A percentile compares a stretch with the other conserved stretches of the same genome.
Evolutionary conservation across 2,888 invertebrate genomes (phyloP).

Genomic region (Phlogophora meticulosa): DNA sequence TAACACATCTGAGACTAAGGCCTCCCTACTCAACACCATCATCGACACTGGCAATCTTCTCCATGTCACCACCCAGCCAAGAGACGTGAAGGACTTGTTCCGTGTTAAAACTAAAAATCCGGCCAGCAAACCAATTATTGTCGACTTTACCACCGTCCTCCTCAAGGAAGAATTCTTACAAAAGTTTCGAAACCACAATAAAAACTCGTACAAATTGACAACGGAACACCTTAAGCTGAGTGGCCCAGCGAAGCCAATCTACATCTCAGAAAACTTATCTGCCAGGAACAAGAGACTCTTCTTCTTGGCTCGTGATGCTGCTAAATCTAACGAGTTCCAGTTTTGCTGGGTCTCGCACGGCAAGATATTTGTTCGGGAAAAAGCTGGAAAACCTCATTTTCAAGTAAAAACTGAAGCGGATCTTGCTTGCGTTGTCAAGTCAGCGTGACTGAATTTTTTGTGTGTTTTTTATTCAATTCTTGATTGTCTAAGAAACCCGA

Average conservation of each 20-base stretch:
- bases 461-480: background rate
- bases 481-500: background rate
- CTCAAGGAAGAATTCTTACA: background rate
- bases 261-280: too few species aligned
- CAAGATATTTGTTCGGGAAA: too few species aligned
- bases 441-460: background rate
- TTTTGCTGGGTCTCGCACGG: too few species aligned
- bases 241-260: too few species aligned
- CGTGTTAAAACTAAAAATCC: background rate
- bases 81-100: background rate
- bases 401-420: too few species aligned
- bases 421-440: background rate
- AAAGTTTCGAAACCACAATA: background rate
- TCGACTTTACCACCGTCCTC: background rate
- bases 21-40: background rate
- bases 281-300: too few species aligned
- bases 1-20: background rate
- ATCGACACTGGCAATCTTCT: background rate
- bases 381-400: too few species aligned
- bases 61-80: background rate
- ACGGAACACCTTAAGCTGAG: too few species aligned
- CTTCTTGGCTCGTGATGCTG: too few species aligned
- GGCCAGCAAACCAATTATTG: background rate
- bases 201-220: background rate
- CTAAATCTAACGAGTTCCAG: too few species aligned